Conservation (phyloP, 1,140 invertebrate genomes). For the Leptoteleia sp. region DNA sequence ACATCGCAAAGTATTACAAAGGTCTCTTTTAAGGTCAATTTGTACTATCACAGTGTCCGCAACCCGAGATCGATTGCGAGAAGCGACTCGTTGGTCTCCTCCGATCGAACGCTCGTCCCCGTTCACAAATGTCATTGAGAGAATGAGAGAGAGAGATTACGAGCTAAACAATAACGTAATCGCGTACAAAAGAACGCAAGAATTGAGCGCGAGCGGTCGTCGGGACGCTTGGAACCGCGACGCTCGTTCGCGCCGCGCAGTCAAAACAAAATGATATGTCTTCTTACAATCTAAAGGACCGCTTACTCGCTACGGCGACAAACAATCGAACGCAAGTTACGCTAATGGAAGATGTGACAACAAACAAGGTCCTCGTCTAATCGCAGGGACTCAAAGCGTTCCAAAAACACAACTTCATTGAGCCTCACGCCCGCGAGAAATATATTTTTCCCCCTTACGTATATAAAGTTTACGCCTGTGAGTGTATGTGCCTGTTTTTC, state of each 20-base stretch:
- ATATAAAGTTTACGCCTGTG: constrained; percentile 45
- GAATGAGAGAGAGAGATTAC: constrained; percentile 37
- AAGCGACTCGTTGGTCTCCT: constrained; percentile 17
- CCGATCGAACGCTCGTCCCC: constrained; percentile 69
- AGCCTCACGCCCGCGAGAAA: constrained; percentile 34
- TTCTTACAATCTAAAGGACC: constrained; percentile 66
- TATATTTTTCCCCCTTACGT: constrained; percentile 44
- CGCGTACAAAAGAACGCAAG: constrained; percentile 23
- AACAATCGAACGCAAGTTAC: constrained; percentile 56
- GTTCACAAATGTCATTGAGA: constrained; percentile 46
- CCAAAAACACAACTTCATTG: constrained; percentile 28
- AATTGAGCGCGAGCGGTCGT: too few species aligned
- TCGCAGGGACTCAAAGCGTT: constrained; percentile 16
- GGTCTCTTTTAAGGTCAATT: constrained; percentile 30
- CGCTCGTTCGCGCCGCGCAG: constrained; percentile 1
- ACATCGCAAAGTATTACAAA: constrained; percentile 30
- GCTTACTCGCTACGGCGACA: constrained; percentile 24
- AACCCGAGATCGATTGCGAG: constrained; percentile 33
- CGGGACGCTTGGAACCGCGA: too few species aligned
- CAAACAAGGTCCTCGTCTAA: constrained; percentile 16
- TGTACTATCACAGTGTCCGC: constrained; percentile 62
- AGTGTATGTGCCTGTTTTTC: constrained; percentile 41
- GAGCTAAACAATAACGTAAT: constrained; percentile 45
- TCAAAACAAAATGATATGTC: constrained; percentile 72
- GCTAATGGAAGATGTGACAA: constrained; percentile 56